Conservation (phyloP, 2,797 vertebrate species). For the Eidolon dupreanum region DNA sequence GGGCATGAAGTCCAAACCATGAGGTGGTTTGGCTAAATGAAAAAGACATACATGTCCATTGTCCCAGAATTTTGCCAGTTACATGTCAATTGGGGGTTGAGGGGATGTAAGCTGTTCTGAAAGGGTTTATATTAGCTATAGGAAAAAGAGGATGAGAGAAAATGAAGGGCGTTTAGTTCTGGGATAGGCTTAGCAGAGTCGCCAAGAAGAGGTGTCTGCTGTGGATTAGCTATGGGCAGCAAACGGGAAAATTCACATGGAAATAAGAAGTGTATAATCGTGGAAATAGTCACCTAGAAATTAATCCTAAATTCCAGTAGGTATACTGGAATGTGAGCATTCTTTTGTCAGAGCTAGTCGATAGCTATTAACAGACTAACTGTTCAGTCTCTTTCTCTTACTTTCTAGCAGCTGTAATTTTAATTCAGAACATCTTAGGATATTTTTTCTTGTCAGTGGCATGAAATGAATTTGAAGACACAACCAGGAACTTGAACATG, state of each 20-base stretch:
- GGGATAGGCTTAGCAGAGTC: neutral
- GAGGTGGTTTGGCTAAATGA: neutral
- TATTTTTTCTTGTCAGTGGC: neutral
- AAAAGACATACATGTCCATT: neutral
- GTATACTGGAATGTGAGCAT: neutral
- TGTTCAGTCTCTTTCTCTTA: neutral
- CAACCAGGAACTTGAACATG: neutral
- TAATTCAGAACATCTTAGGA: neutral
- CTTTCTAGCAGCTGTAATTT: neutral
- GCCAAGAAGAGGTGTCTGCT: neutral
- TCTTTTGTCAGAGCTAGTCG: neutral
- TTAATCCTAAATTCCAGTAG: neutral
- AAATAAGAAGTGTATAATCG: neutral
- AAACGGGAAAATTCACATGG: neutral
- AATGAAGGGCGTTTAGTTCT: neutral
- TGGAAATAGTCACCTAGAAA: neutral
- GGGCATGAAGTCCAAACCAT: neutral
- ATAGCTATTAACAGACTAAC: neutral
- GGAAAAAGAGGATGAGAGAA: neutral
- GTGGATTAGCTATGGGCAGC: neutral
- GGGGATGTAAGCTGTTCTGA: neutral
- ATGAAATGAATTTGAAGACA: slow-evolving; percentile 7
- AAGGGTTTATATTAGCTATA: neutral
- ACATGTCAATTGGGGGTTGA: neutral
- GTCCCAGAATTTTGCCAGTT: neutral